Evolutionary conservation across 2,888 invertebrate genomes (phyloP).

Genomic region (Conchocele bisecta): DNA sequence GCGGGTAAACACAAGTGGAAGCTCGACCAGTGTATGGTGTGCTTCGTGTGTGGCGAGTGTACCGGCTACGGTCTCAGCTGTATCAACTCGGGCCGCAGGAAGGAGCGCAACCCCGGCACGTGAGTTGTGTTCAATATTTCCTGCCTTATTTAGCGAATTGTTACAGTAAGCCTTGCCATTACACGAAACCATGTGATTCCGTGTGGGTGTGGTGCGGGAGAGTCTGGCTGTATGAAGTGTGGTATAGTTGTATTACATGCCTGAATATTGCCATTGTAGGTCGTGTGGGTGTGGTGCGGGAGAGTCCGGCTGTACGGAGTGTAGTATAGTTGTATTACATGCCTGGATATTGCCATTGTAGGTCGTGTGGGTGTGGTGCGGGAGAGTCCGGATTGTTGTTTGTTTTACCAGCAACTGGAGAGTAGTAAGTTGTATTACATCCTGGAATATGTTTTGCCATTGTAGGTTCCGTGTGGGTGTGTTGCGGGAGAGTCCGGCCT

Average conservation of each 20-base stretch:
- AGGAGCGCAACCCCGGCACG: constrained; percentile 92
- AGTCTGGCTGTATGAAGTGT: constrained; percentile 96
- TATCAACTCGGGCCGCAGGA: constrained; percentile 87
- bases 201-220: constrained; percentile 97
- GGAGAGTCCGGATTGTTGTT: constrained; percentile 98
- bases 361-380: constrained; percentile 96
- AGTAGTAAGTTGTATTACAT: too few relatives aligned
- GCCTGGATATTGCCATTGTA: too few relatives aligned
- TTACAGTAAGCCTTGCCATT: too few relatives aligned
- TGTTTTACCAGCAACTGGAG: too few relatives aligned
- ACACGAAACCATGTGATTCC: constrained; percentile 88
- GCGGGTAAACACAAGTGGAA: constrained; percentile 90
- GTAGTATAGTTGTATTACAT: too few relatives aligned
- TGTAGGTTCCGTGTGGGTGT: constrained; percentile 94
- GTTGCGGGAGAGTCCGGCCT: too few relatives aligned
- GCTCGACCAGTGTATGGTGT: constrained; percentile 93
- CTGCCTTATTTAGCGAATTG: too few relatives aligned
- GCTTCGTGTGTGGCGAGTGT: constrained; percentile 95
- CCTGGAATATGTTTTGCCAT: too few relatives aligned
- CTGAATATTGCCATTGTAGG: too few relatives aligned
- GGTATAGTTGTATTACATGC: too few relatives aligned
- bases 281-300: constrained; percentile 98
- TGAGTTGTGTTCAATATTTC: too few relatives aligned
- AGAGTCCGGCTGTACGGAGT: constrained; percentile 95
- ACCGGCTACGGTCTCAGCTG: constrained; percentile 95